A percentile compares a stretch with the other conserved stretches of the same genome.
These are phyloP conservation scores for Ranitomeya variabilis DNA, from an alignment of 2,113 vertebrate species.

Conservation along the genomic window DNA sequence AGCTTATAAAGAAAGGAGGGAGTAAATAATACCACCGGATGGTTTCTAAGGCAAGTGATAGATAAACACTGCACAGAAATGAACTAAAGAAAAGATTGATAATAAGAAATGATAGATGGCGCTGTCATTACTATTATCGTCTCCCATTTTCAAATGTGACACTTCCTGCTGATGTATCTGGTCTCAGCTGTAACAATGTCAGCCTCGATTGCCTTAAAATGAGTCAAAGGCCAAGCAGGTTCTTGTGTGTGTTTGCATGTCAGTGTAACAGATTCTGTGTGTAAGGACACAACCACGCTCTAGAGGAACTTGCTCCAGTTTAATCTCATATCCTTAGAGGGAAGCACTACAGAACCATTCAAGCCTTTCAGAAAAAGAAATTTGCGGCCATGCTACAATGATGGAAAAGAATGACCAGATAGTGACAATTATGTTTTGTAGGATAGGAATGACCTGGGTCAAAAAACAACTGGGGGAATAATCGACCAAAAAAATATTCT, in stretches of 20 bases:
- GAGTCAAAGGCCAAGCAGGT: constrained; percentile 16
- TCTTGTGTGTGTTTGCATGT: not conserved
- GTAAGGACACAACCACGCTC: not conserved
- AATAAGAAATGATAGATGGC: not conserved
- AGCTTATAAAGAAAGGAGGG: not conserved
- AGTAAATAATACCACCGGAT: not conserved
- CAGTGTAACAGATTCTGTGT: not conserved
- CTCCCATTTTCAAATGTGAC: not conserved
- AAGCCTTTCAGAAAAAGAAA: not conserved
- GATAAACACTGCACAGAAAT: not conserved
- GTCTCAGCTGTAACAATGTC: not conserved
- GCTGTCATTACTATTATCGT: not conserved
- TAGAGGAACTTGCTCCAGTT: not conserved
- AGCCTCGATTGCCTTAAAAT: not conserved
- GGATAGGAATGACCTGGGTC: not conserved
- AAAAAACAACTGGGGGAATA: not conserved
- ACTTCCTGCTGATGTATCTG: not conserved
- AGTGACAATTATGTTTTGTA: not conserved
- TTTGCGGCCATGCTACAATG: not conserved
- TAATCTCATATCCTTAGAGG: constrained; percentile 7
- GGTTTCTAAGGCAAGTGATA: not conserved
- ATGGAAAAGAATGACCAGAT: not conserved
- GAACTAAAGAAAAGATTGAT: not conserved
- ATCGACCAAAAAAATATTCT: not conserved
- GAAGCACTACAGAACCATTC: constrained; percentile 28